Evolutionary conservation across 2,888 invertebrate species (phyloP).

Genomic region (Limnephilus rhombicus): DNA sequence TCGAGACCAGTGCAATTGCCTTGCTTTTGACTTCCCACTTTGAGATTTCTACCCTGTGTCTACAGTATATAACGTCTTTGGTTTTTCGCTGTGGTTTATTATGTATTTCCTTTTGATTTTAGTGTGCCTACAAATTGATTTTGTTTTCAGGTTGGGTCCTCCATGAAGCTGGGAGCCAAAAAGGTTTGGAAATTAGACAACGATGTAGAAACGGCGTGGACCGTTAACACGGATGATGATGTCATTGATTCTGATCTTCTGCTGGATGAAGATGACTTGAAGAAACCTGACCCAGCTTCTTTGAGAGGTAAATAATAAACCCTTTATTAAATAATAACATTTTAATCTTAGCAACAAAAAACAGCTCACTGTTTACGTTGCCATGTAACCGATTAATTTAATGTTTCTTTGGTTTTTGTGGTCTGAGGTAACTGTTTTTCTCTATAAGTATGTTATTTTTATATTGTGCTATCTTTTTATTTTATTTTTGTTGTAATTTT

Average conservation of each 20-base stretch:
- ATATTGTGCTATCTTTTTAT: not conserved
- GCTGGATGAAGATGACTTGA: slow-evolving; percentile 92
- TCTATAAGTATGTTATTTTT: not conserved
- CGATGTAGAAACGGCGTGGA: slow-evolving; percentile 79
- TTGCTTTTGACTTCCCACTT: too few relatives aligned
- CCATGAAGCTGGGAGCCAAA: slow-evolving; percentile 74
- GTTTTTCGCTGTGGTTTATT: not conserved
- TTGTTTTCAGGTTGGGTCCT: slow-evolving; percentile 77
- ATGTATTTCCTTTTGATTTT: not conserved
- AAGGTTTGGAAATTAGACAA: slow-evolving; percentile 88
- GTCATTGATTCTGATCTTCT: slow-evolving; percentile 92
- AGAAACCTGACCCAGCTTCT: slow-evolving; percentile 90
- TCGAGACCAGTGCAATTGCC: too few relatives aligned
- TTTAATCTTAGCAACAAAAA: too few relatives aligned
- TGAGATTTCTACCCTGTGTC: too few relatives aligned
- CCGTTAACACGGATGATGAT: slow-evolving; percentile 82
- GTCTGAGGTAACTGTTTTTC: not conserved
- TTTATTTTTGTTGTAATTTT: not conserved
- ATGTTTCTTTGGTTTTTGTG: not conserved
- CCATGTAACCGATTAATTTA: not conserved
- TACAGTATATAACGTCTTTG: too few relatives aligned
- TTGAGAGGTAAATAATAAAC: slow-evolving; percentile 82
- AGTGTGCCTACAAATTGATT: not conserved
- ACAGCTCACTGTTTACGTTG: not conserved
- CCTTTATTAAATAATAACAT: slow-evolving; percentile 53